Base-by-base conservation (phyloP, 1,140 invertebrate species). In the Drosophila bipectinata region DNA sequence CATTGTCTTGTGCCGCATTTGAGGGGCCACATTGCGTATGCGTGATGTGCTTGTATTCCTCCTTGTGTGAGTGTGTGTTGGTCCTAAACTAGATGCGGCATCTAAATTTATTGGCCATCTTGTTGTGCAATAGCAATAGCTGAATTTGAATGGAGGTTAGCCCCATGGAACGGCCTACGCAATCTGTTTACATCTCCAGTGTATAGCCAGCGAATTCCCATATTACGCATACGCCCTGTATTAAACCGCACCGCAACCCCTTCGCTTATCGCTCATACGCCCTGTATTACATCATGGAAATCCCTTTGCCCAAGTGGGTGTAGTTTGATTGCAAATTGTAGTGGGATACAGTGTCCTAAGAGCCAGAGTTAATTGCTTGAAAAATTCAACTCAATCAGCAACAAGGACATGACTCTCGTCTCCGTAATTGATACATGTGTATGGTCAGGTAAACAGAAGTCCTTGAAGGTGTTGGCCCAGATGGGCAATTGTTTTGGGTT, bases 331-430 rank as follows among this genome's bases (percentile, higher is more conserved):
- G 69, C 78, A 63, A 73, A 71, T 63, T 72, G 73, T 81, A 57
- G 60, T 10, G 32, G 32, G 34, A 37, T 54, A 21, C 44, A 10
- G 44, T 69, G 51, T 32, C 66, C 82, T 63, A 64, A 88, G 83
- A 82, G 83, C 48, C 63, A 49, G 68, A 77, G 63, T 82, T 88
- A 87, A 87, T 88, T 87, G 83, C 75, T 64, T 87, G 79, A 87
- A 87, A 87, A 87, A 87, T 88, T 82, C 49, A 82, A 77, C 75
- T 76, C 83, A 82, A 87, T 87, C 83, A 88, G 88, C 77, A 78
- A 53, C 72, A 21, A 58, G 66, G 49, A 60, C 66, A 55, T 32
- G 47, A 26, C 58, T 54, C 24, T 58, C 34, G 51, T 44, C 24
- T n/a, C 54, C 47, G 60, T 51, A 52, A 57, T 56, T 63, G 69